Evolutionary conservation across 2,888 invertebrate species (phyloP), one percentile per base, ranked within the genome.

Genomic region (Caenorhabditis imperialis): DNA sequence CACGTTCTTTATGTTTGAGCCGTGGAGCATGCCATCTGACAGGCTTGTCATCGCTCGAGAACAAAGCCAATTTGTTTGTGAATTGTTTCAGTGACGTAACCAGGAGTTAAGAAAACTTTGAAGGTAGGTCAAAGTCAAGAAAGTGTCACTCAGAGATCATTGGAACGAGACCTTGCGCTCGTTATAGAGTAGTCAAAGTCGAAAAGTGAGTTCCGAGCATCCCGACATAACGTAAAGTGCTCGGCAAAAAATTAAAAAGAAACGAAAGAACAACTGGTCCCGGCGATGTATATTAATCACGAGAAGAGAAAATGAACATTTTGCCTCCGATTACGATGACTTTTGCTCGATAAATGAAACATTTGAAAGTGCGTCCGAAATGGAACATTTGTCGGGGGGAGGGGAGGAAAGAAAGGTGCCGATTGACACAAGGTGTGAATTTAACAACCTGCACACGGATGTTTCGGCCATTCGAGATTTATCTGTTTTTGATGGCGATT

Each of bases 391-490:
- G 67, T 57, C 57, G 25, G 3, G 16, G 38, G 37, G 48, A 22
- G 54, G 47, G 33, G 7, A 23, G 22, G 20, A 42, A 22, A 47
- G 47, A 25, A 2, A 23, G 22, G 20, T 33, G 27, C 35, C 2
- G 23, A 22, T 25, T 4, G 40, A 16, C 55, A 18, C 33, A 50
- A 67, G 67, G 67, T 67, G 67, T 42, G 50, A 65, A 57, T 33
- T 57, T 65, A 50, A 65, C 63, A 51, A 37, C 54, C 44, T 47
- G 61, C 25, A 38, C 35, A 55, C n/a, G n/a, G n/a, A 51, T 57
- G 65, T 44, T 67, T 67, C 67, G 57, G 50, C 42, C 37, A 57
- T 57, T 42, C 7, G 57, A 57, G 67, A 67, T 67, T 67, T 57
- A 67, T 67, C 23, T 50, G 57, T 67, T 67, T 67, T 50, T 67